A percentile compares a stretch with the other conserved stretches of the same genome.
Evolutionary conservation across 2,888 invertebrate genomes (phyloP).

Genomic region (Diploptera punctata): DNA sequence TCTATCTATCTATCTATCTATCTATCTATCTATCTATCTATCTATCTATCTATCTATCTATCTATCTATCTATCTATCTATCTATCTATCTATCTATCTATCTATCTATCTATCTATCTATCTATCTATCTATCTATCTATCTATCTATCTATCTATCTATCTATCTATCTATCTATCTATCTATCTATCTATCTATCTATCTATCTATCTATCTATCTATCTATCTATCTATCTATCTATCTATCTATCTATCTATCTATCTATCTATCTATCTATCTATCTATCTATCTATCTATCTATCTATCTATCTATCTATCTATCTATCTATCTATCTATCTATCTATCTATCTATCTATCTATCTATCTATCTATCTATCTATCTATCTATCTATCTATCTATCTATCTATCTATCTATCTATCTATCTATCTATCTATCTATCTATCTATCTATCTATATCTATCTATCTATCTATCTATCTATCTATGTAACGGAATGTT

Average conservation of each 20-base stretch:
- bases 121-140: background rate
- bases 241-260: background rate
- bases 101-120: background rate
- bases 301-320: too few relatives aligned
- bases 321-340: too few relatives aligned
- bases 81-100: background rate
- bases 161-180: background rate
- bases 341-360: too few relatives aligned
- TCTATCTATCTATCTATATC: too few relatives aligned
- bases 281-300: background rate
- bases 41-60: background rate
- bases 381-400: too few relatives aligned
- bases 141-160: background rate
- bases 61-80: background rate
- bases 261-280: background rate
- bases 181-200: background rate
- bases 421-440: too few relatives aligned
- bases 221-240: background rate
- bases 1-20: background rate
- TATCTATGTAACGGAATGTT: too few relatives aligned
- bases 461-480: too few relatives aligned
- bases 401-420: too few relatives aligned
- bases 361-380: too few relatives aligned
- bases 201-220: background rate
- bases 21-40: background rate